These are phyloP conservation scores for Salmo trutta DNA, from an alignment of 2,797 vertebrate species.

Conservation along the genomic window DNA sequence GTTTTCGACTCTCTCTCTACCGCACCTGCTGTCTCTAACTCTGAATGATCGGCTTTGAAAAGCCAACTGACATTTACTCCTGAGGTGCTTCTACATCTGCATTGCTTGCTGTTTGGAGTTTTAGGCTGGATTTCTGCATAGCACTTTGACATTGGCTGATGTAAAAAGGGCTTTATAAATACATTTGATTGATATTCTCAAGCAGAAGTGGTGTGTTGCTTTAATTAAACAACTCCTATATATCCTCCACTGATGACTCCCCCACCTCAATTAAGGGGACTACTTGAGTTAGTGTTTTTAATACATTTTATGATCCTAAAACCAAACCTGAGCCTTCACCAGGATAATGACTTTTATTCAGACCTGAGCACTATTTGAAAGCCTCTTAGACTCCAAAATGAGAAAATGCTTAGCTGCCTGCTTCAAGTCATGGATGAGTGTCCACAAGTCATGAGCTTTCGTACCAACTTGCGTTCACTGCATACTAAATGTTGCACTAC, in stretches of 20 bases:
- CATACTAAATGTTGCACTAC: not conserved
- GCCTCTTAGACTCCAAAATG: not conserved
- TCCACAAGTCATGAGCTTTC: not conserved
- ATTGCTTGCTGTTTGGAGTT: too few species aligned
- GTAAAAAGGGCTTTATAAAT: too few species aligned
- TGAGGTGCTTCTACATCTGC: too few species aligned
- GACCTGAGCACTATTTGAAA: not conserved
- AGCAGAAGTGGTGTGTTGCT: not conserved
- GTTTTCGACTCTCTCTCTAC: too few species aligned
- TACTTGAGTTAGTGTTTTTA: not conserved
- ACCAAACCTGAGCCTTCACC: not conserved
- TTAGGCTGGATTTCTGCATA: too few species aligned
- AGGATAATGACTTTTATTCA: not conserved
- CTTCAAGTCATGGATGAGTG: not conserved
- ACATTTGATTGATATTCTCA: not conserved
- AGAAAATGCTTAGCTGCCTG: not conserved
- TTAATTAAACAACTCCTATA: conserved; percentile 5
- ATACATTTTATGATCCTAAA: not conserved
- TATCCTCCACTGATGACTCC: not conserved
- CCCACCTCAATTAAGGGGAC: not conserved
- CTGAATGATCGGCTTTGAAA: too few species aligned
- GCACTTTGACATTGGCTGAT: too few species aligned
- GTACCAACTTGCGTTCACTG: not conserved
- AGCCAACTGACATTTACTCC: too few species aligned
- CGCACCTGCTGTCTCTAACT: too few species aligned